Conservation (phyloP, 1,140 invertebrate species). For the Drosophila melanogaster region DNA sequence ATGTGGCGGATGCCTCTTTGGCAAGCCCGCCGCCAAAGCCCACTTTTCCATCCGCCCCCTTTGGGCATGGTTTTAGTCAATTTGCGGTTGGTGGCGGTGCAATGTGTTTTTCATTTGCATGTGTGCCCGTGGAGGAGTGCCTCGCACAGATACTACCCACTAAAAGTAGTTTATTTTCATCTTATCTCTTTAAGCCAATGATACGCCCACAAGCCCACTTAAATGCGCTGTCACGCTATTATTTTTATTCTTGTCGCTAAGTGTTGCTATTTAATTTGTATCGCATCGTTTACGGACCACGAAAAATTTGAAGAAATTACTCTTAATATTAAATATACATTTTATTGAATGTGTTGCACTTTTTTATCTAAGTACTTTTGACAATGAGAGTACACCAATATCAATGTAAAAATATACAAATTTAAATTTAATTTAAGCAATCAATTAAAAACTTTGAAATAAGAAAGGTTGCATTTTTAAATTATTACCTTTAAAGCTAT, state of each 20-base stretch:
- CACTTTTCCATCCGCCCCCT: conserved; percentile 14
- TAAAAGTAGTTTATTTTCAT: conserved; percentile 81
- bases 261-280: conserved; percentile 1
- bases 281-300: background rate
- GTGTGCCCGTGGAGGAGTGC: conserved; percentile 14
- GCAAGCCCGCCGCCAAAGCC: conserved; percentile 12
- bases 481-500: too few species aligned
- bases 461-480: too few species aligned
- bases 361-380: too few species aligned
- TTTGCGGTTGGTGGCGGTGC: conserved; percentile 69
- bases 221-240: conserved; percentile 64
- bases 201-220: conserved; percentile 75
- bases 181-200: conserved; percentile 83
- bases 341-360: too few species aligned
- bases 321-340: too few species aligned
- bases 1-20: conserved; percentile 35
- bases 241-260: conserved; percentile 28
- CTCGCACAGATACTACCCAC: conserved; percentile 23
- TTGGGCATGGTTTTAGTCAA: conserved; percentile 75
- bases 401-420: too few species aligned
- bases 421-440: too few species aligned
- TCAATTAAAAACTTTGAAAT: too few species aligned
- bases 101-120: conserved; percentile 44
- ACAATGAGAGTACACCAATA: too few species aligned
- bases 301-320: background rate